These are phyloP conservation scores for Armadillidium nasatum DNA, from an alignment of 1,140 invertebrate genomes.

Conservation along the genomic window DNA sequence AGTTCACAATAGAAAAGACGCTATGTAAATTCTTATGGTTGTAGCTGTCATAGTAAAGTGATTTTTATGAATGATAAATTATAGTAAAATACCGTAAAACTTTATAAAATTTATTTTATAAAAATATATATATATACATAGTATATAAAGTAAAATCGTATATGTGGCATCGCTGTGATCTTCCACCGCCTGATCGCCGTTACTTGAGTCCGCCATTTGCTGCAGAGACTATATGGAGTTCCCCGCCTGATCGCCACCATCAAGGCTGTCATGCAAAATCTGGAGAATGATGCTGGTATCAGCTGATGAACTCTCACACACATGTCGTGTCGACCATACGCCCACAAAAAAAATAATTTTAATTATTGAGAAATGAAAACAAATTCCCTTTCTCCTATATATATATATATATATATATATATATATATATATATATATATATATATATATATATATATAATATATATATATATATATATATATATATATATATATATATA, in stretches of 20 bases:
- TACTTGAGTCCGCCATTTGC: slow-evolving; percentile 20
- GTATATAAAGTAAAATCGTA: not conserved
- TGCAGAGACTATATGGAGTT: slow-evolving; percentile 22
- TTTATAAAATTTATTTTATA: not conserved
- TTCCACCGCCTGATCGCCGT: slow-evolving; percentile 42
- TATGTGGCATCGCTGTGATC: slow-evolving; percentile 35
- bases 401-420: too few species aligned
- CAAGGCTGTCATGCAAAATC: slow-evolving; percentile 44
- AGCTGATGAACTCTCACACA: slow-evolving; percentile 39
- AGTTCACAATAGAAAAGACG: too few species aligned
- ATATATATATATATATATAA: too few species aligned
- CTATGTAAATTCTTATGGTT: too few species aligned
- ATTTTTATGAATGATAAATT: not conserved
- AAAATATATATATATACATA: not conserved
- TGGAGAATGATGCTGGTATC: slow-evolving; percentile 45
- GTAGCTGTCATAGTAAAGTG: too few species aligned
- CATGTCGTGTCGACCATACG: not conserved
- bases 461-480: too few species aligned
- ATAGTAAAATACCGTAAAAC: not conserved
- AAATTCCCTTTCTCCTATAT: too few species aligned
- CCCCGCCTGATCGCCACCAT: slow-evolving; percentile 44
- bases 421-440: too few species aligned
- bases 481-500: too few species aligned
- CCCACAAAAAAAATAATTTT: not conserved
- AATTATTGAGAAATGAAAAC: too few species aligned